Evolutionary conservation across 2,113 vertebrate species (phyloP).

Genomic region (Nothocercus julius): DNA sequence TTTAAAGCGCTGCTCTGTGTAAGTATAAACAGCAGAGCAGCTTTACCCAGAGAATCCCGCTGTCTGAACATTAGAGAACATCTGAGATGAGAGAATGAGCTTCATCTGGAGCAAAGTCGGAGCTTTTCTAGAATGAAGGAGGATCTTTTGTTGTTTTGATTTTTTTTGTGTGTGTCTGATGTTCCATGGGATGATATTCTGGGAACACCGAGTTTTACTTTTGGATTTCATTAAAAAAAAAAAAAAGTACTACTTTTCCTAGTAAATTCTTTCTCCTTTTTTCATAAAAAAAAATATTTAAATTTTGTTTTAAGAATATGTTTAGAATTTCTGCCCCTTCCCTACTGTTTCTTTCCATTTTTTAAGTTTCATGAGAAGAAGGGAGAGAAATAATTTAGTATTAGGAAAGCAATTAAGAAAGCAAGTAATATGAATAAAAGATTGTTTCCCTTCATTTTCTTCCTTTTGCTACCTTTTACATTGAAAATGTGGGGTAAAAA

Average conservation of each 20-base stretch:
- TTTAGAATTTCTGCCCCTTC: not conserved
- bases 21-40: constrained; percentile 43
- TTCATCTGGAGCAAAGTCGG: constrained; percentile 2
- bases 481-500: not conserved
- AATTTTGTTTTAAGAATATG: not conserved
- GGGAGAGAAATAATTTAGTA: not conserved
- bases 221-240: not conserved
- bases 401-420: not conserved
- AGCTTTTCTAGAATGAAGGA: not conserved
- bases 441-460: not conserved
- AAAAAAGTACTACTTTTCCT: not conserved
- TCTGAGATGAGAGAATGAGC: not conserved
- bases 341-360: not conserved
- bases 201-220: not conserved
- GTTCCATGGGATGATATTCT: not conserved
- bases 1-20: not conserved
- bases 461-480: not conserved
- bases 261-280: not conserved
- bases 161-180: not conserved
- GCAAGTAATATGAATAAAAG: not conserved
- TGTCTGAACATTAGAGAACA: constrained; percentile 22
- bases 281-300: constrained; percentile 24
- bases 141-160: not conserved
- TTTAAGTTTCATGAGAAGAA: not conserved
- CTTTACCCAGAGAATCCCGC: not conserved